Percentiles rank a stretch among this genome's conserved stretches.
phyloP scores from a whole-genome alignment of 2,888 invertebrate species.

The Drosophila putrida region DNA sequence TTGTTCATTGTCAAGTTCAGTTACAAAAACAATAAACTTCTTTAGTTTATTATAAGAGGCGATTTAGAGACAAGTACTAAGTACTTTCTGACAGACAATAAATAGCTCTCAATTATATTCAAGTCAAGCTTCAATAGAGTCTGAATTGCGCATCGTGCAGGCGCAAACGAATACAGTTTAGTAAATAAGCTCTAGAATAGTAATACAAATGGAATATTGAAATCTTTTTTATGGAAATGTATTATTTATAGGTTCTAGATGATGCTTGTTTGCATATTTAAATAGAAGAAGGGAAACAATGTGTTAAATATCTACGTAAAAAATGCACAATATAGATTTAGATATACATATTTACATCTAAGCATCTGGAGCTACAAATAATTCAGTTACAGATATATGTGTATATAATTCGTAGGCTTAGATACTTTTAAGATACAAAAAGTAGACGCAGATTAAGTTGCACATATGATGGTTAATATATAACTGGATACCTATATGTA shows the following conservation, averaged over 20 bases:
- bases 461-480: too few relatives aligned
- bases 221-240: not conserved
- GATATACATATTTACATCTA: not conserved
- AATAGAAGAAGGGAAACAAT: not conserved
- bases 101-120: conserved; percentile 11
- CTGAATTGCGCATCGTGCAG: not conserved
- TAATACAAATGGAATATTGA: not conserved
- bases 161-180: too few relatives aligned
- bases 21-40: conserved; percentile 21
- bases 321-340: not conserved
- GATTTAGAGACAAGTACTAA: conserved; percentile 1
- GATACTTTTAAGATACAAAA: too few relatives aligned
- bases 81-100: conserved; percentile 7
- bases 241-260: not conserved
- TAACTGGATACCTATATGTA: not conserved
- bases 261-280: not conserved
- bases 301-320: not conserved
- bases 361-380: too few relatives aligned
- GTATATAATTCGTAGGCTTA: too few relatives aligned
- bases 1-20: conserved; percentile 4
- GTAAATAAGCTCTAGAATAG: not conserved
- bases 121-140: conserved; percentile 1
- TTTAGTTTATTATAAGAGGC: conserved; percentile 15
- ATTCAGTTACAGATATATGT: too few relatives aligned
- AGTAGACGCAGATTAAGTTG: too few relatives aligned